phyloP scores from a whole-genome alignment of 2,888 invertebrate species.

The Corythucha ciliata region DNA sequence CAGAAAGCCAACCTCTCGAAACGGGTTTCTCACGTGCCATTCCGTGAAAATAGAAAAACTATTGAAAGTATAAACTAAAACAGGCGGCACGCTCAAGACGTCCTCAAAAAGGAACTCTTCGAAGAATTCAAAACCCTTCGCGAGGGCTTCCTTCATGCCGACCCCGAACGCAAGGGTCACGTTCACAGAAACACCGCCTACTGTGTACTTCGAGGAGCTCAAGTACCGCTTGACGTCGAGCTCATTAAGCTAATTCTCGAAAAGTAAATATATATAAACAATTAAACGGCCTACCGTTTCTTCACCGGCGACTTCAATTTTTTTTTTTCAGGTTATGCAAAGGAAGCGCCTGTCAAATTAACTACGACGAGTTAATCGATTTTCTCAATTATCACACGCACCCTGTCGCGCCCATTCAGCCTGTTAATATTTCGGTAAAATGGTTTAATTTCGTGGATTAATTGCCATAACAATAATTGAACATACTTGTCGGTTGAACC shows the following conservation, averaged over 20 bases:
- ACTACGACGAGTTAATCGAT: slow-evolving; percentile 57
- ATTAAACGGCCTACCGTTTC: not conserved
- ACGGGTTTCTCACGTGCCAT: too few species aligned
- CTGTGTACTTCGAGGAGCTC: slow-evolving; percentile 56
- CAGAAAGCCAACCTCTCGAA: too few species aligned
- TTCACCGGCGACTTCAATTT: slow-evolving; percentile 1
- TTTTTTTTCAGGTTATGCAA: slow-evolving; percentile 48
- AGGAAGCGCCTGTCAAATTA: slow-evolving; percentile 55
- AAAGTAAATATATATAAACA: slow-evolving; percentile 7
- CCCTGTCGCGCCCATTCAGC: slow-evolving; percentile 45
- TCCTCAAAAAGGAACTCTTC: slow-evolving; percentile 63
- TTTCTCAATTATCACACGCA: slow-evolving; percentile 60
- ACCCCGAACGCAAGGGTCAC: slow-evolving; percentile 49
- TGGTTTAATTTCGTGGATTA: too few species aligned
- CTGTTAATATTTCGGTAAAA: slow-evolving; percentile 48
- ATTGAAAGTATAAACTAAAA: too few species aligned
- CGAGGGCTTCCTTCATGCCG: slow-evolving; percentile 51
- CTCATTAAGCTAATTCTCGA: slow-evolving; percentile 44
- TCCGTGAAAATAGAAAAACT: too few species aligned
- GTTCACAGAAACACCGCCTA: slow-evolving; percentile 52
- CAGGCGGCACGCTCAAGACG: slow-evolving; percentile 61
- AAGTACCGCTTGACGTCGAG: slow-evolving; percentile 57
- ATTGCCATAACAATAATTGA: not conserved
- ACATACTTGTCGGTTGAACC: not conserved
- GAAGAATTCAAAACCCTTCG: slow-evolving; percentile 54